These are phyloP conservation scores for Cyphomyrus discorhynchus DNA, from an alignment of 2,113 vertebrate genomes.

Conservation along the genomic window DNA sequence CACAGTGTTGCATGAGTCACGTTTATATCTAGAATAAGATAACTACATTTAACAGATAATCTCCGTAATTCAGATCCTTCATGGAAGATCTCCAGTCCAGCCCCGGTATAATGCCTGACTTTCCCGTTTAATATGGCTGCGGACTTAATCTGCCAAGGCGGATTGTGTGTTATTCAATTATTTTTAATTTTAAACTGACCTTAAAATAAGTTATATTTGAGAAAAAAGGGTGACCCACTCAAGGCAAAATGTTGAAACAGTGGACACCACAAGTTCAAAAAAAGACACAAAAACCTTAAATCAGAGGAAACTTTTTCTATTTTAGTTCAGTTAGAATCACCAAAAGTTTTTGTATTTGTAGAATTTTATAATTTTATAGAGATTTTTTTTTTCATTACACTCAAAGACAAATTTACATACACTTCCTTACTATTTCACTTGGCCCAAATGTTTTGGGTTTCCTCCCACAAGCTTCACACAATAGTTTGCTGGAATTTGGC, in stretches of 20 bases:
- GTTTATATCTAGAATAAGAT: neutral
- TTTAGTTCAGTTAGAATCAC: no score
- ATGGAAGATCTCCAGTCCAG: conserved; percentile 11
- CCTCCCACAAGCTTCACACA: no score
- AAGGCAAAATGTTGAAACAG: neutral
- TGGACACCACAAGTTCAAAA: no score
- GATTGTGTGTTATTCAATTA: neutral
- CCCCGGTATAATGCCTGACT: neutral
- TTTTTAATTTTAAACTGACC: neutral
- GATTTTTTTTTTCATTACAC: no score
- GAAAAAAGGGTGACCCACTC: neutral
- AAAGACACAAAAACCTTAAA: no score
- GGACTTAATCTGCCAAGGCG: conserved; percentile 1
- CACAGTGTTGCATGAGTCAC: neutral
- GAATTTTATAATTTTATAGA: no score
- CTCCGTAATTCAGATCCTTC: neutral
- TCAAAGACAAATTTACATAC: no score
- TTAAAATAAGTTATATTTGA: neutral
- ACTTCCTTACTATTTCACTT: no score
- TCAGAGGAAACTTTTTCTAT: no score
- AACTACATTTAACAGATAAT: neutral
- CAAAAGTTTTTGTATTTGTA: no score
- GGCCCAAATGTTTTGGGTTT: no score
- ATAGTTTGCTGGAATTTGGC: no score
- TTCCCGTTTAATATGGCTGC: neutral